Evolutionary conservation across 2,797 vertebrate genomes (phyloP), one percentile per base, ranked within the genome.

Genomic region (Sebastes nivosus): DNA sequence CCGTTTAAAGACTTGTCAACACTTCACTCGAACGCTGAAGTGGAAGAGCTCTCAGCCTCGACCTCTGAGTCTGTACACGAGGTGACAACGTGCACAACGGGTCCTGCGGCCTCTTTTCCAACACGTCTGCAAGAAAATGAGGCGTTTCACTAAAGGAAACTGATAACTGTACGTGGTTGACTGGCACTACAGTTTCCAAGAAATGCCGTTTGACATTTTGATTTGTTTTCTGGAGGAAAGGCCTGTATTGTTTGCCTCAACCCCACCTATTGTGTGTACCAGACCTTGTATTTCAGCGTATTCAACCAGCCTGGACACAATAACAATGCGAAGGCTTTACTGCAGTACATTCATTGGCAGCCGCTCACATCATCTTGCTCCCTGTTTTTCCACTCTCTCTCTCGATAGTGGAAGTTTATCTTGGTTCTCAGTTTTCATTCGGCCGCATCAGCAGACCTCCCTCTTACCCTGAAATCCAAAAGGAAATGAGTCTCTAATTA

Each of bases 401-500:
- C 67, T 66, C 4, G 0, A 30, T 27, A 38, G 59, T 27, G 55
- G 25, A 59, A 13, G 67, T 82, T 76, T 70, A 79, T 82, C 69
- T 84, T 5, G 2, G 58, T 67, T 86, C 83, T 89, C 79, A 16
- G 67, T 81, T 88, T 82, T 76, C 69, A 79, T 24, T 71, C 4
- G 54, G 66, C 67, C 12, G 25, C 79, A 64, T 63, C 67, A 27
- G 77, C 7, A 0, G 4, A 0, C 72, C 55, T 66, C 59, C 73
- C 61, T 52, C 65, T 59, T 25, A 12, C 69, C 20, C 81, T 9
- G 69, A 75, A 69, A 67, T 82, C 77, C 75, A 74, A 69, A 75
- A 87, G 87, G 85, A 92, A 92, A 88, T 87, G 81, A 85, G 70
- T 82, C 68, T 89, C 79, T 75, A 83, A 87, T 90, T 80, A 74